These are phyloP conservation scores for Coregonus ussuriensis DNA, from an alignment of 2,797 vertebrate species.

Conservation along the genomic window DNA sequence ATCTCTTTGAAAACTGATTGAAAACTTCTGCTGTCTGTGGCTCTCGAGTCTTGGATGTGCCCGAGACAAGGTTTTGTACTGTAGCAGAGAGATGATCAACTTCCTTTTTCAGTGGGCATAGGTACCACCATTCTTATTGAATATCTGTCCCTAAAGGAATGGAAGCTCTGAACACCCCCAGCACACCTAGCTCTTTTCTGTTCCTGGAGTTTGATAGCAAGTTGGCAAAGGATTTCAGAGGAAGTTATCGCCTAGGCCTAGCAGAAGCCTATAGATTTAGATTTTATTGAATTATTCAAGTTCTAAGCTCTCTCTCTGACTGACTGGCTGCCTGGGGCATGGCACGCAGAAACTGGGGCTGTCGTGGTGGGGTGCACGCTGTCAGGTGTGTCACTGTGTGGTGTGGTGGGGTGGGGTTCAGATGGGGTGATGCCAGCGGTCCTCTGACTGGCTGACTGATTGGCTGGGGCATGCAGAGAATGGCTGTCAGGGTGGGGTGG, in stretches of 20 bases:
- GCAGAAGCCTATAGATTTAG: too few relatives aligned
- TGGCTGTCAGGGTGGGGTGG: not conserved
- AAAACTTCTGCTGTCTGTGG: not conserved
- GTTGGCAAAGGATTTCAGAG: not conserved
- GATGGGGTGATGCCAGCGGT: not conserved
- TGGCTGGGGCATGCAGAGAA: not conserved
- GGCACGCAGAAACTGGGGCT: too few relatives aligned
- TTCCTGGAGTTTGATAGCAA: not conserved
- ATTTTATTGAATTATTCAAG: not conserved
- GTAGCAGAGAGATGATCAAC: not conserved
- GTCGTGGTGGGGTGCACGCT: not conserved
- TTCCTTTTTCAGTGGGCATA: not conserved
- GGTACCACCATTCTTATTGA: not conserved
- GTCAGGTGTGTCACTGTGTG: not conserved
- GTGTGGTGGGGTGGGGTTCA: not conserved
- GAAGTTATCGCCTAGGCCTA: too few relatives aligned
- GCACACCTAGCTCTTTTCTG: not conserved
- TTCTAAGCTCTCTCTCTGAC: not conserved
- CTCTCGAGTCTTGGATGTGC: not conserved
- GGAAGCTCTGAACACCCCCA: not conserved
- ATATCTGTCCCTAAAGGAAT: not conserved
- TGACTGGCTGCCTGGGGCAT: not conserved
- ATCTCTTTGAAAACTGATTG: conserved; percentile 25
- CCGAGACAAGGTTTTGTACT: not conserved
- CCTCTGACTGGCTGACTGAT: not conserved